phyloP scores from a whole-genome alignment of 2,113 vertebrate genomes.

The Rhombomys opimus region DNA sequence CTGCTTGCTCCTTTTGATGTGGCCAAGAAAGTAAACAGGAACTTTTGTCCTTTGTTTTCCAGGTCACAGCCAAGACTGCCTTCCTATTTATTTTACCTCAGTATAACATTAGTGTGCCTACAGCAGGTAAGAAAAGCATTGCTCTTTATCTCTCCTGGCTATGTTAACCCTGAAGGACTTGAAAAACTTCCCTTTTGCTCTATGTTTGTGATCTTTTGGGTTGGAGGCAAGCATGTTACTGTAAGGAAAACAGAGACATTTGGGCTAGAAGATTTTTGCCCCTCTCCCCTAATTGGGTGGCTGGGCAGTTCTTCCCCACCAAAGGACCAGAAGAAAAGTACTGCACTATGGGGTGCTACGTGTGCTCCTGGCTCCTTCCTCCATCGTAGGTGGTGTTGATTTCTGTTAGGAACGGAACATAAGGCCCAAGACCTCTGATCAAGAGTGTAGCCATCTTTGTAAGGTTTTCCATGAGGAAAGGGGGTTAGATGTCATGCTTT shows the following conservation, averaged over 20 bases:
- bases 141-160: neutral
- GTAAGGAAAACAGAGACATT: too few relatives aligned
- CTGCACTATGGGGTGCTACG: rapidly evolving
- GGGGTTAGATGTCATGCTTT: neutral
- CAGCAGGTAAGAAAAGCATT: slow-evolving; percentile 89
- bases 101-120: slow-evolving; percentile 93
- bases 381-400: neutral
- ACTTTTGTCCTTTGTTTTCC: slow-evolving; percentile 79
- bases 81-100: slow-evolving; percentile 99
- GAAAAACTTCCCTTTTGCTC: neutral
- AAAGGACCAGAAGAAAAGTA: neutral
- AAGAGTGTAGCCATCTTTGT: neutral
- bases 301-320: neutral
- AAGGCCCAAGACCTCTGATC: neutral
- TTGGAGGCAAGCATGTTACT: too few relatives aligned
- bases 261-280: too few relatives aligned
- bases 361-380: neutral
- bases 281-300: neutral
- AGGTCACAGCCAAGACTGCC: slow-evolving; percentile 98
- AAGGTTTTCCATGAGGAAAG: neutral
- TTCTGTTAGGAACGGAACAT: neutral
- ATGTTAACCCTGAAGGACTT: neutral
- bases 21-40: slow-evolving; percentile 57
- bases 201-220: neutral
- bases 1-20: neutral